Evolutionary conservation across 2,113 vertebrate species (phyloP).

Genomic region (Gila orcuttii): DNA sequence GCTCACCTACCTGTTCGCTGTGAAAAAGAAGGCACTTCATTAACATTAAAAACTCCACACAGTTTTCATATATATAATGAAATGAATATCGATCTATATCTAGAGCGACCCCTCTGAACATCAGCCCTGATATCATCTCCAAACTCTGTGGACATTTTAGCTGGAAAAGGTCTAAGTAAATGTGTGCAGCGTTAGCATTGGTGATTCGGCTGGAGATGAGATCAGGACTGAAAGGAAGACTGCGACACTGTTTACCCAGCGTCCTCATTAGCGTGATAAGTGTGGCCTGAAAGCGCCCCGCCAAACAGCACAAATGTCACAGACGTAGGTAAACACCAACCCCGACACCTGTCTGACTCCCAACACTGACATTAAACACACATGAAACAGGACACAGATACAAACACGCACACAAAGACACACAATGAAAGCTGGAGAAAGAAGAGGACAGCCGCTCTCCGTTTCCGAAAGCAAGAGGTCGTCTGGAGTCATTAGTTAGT

Average conservation of each 20-base stretch:
- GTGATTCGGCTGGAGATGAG: slow-evolving; percentile 34
- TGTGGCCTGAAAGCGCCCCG: not conserved
- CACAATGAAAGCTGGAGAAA: slow-evolving; percentile 53
- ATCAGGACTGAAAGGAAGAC: slow-evolving; percentile 53
- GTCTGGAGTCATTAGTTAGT: slow-evolving; percentile 40
- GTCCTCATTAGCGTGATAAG: slow-evolving; percentile 41
- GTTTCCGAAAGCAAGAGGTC: not conserved
- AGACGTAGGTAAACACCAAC: slow-evolving; percentile 46
- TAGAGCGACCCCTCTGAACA: not conserved
- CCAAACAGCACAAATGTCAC: slow-evolving; percentile 50
- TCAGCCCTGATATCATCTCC: slow-evolving; percentile 54
- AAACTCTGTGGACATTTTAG: slow-evolving; percentile 2
- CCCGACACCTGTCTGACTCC: slow-evolving; percentile 18
- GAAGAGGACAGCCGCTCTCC: slow-evolving; percentile 8
- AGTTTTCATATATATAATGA: slow-evolving; percentile 4
- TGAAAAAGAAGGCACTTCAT: slow-evolving; percentile 58
- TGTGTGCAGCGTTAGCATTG: not conserved
- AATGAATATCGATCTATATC: not conserved
- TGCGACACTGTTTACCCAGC: not conserved
- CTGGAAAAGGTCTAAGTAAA: not conserved
- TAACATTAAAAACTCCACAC: slow-evolving; percentile 40
- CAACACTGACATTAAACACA: slow-evolving; percentile 40
- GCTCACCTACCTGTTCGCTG: slow-evolving; percentile 74
- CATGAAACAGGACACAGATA: slow-evolving; percentile 38
- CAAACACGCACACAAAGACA: slow-evolving; percentile 56